These are phyloP conservation scores for Trichopria drosophilae DNA, from an alignment of 2,888 invertebrate genomes.

Conservation along the genomic window DNA sequence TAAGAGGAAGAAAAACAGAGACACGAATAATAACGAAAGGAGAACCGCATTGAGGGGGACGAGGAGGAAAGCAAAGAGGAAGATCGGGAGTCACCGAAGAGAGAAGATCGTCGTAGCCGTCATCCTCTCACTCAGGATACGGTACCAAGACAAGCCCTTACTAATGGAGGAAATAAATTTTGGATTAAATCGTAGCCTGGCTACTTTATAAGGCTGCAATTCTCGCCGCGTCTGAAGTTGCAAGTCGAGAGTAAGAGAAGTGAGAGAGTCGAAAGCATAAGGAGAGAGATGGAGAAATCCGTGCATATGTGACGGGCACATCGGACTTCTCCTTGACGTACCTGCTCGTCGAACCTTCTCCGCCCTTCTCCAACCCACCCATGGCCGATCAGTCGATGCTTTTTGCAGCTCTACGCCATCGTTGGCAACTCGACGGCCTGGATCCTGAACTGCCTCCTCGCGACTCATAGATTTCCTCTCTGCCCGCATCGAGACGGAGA, in stretches of 20 bases:
- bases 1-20: conserved; percentile 22
- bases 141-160: conserved; percentile 57
- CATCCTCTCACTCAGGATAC: conserved; percentile 55
- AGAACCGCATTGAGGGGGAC: conserved; percentile 6
- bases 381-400: no score
- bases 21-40: conserved; percentile 1
- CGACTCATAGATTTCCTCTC: conserved; percentile 25
- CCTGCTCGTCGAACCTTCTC: conserved; percentile 12
- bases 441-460: conserved; percentile 21
- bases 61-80: conserved; percentile 10
- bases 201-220: conserved; percentile 58
- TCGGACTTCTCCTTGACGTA: conserved; percentile 29
- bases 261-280: no score
- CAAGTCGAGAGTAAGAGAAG: no score
- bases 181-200: conserved; percentile 58
- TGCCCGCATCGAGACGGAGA: conserved; percentile 40
- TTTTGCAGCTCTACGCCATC: conserved; percentile 16
- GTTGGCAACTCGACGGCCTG: conserved; percentile 11
- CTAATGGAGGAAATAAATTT: conserved; percentile 60
- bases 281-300: no score
- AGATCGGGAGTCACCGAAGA: conserved; percentile 30
- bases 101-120: conserved; percentile 46
- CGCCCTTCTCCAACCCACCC: conserved; percentile 25
- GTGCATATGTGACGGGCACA: conserved; percentile 44
- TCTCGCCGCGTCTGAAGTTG: conserved; percentile 41